A percentile compares a stretch with the other conserved stretches of the same genome.
Conservation (phyloP, 30 jellyfish, hydroid and myxozoan genomes). For the Turritopsis dohrnii region DNA sequence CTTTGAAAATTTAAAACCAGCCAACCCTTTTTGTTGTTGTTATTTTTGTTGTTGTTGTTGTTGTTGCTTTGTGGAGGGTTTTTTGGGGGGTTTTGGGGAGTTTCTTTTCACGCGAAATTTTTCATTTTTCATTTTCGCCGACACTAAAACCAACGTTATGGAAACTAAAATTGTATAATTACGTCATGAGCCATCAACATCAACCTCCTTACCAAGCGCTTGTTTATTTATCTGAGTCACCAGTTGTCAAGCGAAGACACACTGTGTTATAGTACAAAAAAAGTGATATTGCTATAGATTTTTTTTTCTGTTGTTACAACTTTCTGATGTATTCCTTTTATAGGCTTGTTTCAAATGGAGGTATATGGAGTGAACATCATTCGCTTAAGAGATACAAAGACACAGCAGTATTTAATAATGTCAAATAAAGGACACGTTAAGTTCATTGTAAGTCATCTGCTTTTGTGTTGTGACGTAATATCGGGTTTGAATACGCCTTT, state of each 20-base stretch:
- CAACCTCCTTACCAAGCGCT: background rate
- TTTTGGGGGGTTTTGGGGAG: too few relatives aligned
- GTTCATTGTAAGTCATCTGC: background rate
- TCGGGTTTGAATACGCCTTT: background rate
- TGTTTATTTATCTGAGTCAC: background rate
- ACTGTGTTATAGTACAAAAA: background rate
- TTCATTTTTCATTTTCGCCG: too few relatives aligned
- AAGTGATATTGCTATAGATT: too few relatives aligned
- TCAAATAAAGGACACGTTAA: slow-evolving; percentile 11
- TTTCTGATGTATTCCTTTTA: background rate
- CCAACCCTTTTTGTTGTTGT: too few relatives aligned
- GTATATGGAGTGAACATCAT: slow-evolving; percentile 13
- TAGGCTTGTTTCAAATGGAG: slow-evolving; percentile 29
- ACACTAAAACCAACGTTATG: background rate
- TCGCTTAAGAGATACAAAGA: slow-evolving; percentile 8
- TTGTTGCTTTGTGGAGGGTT: too few relatives aligned
- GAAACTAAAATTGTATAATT: too few relatives aligned
- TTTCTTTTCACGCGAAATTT: too few relatives aligned
- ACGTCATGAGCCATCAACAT: background rate
- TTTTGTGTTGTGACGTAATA: background rate
- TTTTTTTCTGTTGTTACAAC: too few relatives aligned
- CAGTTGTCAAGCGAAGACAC: background rate
- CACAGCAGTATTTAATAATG: slow-evolving; percentile 10
- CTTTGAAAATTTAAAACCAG: too few relatives aligned
- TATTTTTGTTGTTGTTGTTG: too few relatives aligned